Base-by-base conservation (phyloP, 2,888 invertebrate genomes). In the Rotaria sp. region DNA sequence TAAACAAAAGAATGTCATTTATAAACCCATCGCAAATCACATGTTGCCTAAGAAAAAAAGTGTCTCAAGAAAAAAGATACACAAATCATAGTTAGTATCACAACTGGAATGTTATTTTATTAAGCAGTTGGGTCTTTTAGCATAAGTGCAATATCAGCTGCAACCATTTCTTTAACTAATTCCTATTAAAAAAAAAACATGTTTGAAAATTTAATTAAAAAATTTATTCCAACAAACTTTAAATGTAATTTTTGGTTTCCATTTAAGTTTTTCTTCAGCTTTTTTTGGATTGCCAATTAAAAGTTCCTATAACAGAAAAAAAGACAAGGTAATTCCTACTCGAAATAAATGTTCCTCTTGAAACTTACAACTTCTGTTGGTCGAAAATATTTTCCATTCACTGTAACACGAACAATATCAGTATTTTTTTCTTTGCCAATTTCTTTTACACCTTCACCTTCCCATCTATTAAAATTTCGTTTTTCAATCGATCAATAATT, bases 101-200 rank as follows among this genome's bases (percentile, higher is more conserved):
- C 35, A 67, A 35, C 2, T 67, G 67, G 30, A 67, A 67, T 67
- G 30, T 15, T 18, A 13, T 30, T 30, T 15, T 10, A 13, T 88
- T 89, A 97, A 88, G 97, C 97, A 88, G 93, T 93, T 11, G 97
- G 97, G 92, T 98, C 95, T 88, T 93, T 93, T 90, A 93, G 94
- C 97, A 98, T 98, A 87, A 98, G 92, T 88, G 93, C 94, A 59
- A 98, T 93, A 92, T 98, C 98, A 0, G 95, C 94, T 52, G 94
- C 93, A 93, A 98, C 94, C 98, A 98, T 98, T 90, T 97, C 97
- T 89, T 94, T 94, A 4, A 98, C 96, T 84, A 99, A 93, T 90
- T 94, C 94, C 89, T 94, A 94, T 50, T 50, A 15, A 18, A 0
- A 50, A 50, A 13, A 18, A 50, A 50, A 50, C 18, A 50, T 18